Evolutionary conservation across 1,140 invertebrate genomes (phyloP).

Genomic region (Penaeus chinensis): DNA sequence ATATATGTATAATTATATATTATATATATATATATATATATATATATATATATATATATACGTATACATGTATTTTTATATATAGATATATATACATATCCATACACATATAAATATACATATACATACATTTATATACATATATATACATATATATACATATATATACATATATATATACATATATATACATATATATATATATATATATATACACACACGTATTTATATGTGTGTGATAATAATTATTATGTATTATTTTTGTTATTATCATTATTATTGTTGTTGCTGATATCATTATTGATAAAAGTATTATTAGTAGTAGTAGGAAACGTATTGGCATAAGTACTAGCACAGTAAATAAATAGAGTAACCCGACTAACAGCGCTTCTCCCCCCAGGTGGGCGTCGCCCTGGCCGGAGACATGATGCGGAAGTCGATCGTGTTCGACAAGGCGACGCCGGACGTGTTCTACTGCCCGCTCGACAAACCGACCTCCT

Average conservation of each 20-base stretch:
- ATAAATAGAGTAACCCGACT: neutral
- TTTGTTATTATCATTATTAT: neutral
- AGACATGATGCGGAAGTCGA: slow-evolving; percentile 83
- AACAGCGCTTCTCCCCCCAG: slow-evolving; percentile 18
- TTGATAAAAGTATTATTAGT: neutral
- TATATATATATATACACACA: neutral
- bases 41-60: neutral
- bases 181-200: neutral
- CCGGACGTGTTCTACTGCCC: slow-evolving; percentile 87
- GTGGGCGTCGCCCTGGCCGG: slow-evolving; percentile 68
- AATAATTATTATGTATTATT: neutral
- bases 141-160: slow-evolving; percentile 8
- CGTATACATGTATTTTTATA: neutral
- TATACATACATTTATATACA: neutral
- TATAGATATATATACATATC: neutral
- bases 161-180: neutral
- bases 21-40: slow-evolving; percentile 4
- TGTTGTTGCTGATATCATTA: too few species aligned
- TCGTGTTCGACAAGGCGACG: slow-evolving; percentile 85
- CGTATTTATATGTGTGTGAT: neutral
- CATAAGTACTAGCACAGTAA: neutral
- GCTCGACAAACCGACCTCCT: slow-evolving; percentile 76
- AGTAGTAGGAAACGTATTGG: neutral
- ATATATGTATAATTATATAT: neutral
- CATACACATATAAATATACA: neutral